A percentile compares a stretch with the other conserved stretches of the same genome.
Evolutionary conservation across 2,113 vertebrate species (phyloP).

Genomic region (Lutjanus erythropterus): DNA sequence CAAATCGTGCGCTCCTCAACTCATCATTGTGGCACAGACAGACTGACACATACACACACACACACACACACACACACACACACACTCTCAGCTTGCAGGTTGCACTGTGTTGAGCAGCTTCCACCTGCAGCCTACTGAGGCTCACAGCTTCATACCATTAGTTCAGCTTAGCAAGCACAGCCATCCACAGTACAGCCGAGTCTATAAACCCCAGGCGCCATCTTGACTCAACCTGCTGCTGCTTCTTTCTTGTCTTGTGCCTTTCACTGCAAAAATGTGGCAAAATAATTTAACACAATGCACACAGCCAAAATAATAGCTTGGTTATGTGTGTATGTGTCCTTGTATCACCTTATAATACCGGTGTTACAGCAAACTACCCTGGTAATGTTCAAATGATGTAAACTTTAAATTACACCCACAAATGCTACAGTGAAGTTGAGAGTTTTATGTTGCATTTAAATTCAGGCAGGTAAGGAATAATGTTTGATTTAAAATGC

Average conservation of each 20-base stretch:
- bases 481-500: neutral
- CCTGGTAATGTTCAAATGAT: neutral
- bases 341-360: neutral
- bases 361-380: neutral
- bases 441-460: neutral
- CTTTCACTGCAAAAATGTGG: conserved; percentile 4
- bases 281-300: conserved; percentile 16
- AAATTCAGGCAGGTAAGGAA: neutral
- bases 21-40: conserved; percentile 10
- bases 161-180: conserved; percentile 69
- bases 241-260: neutral
- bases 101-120: conserved; percentile 52
- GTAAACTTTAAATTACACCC: neutral
- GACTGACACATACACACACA: neutral
- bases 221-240: conserved; percentile 58
- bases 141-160: conserved; percentile 75
- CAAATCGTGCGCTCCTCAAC: conserved; percentile 25
- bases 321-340: neutral
- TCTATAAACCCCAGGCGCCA: conserved; percentile 46
- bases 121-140: conserved; percentile 66
- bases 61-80: neutral
- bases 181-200: conserved; percentile 36
- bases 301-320: neutral
- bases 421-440: neutral
- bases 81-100: conserved; percentile 41